phyloP scores from a whole-genome alignment of 2,113 vertebrate genomes.

The Haliaeetus leucogaster region DNA sequence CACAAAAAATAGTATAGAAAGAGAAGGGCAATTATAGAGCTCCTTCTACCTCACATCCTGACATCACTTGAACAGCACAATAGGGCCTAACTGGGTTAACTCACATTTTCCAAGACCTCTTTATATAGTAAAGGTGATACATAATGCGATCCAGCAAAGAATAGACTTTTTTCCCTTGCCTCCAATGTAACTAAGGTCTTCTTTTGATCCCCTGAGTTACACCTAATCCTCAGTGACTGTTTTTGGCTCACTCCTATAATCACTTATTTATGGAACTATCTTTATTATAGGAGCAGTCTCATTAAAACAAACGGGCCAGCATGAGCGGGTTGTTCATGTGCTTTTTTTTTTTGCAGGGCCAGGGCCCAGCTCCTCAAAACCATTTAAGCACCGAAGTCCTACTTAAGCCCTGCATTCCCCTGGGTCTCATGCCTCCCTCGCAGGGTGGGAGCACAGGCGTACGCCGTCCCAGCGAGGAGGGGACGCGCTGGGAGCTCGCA shows the following conservation, averaged over 20 bases:
- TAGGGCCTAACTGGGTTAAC: background rate
- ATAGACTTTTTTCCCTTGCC: background rate
- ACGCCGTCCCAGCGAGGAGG: background rate
- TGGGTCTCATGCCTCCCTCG: accelerated
- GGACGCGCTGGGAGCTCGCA: accelerated
- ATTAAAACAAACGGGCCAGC: background rate
- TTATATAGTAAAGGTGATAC: background rate
- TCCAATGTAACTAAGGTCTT: background rate
- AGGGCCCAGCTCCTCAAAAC: background rate
- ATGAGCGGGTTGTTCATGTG: background rate
- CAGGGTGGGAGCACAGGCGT: accelerated
- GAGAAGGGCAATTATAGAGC: background rate
- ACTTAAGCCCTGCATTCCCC: accelerated
- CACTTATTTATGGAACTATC: background rate
- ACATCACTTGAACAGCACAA: background rate
- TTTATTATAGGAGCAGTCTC: background rate
- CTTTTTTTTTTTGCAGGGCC: background rate
- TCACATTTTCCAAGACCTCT: background rate
- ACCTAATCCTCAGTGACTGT: background rate
- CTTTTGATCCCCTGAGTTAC: background rate
- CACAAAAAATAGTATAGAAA: background rate
- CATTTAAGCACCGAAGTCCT: background rate
- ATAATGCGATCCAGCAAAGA: background rate
- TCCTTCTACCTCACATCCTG: background rate
- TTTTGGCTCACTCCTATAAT: background rate